Percentiles rank a stretch among this genome's conserved stretches.
phyloP scores from a whole-genome alignment of 2,888 invertebrate genomes.

The Chloroclystis v-ata region DNA sequence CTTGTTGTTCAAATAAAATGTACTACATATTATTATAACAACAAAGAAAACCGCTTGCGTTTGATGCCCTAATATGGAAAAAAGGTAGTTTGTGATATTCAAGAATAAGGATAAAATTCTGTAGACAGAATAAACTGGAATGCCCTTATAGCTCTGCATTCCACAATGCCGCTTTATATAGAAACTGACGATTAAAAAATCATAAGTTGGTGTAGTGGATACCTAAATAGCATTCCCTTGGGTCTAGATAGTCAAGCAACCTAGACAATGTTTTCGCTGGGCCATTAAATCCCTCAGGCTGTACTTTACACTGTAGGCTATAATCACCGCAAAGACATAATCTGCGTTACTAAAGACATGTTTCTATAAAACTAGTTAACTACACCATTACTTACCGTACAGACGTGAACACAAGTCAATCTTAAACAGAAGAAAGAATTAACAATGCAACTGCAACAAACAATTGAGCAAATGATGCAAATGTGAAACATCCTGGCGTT shows the following conservation, averaged over 20 bases:
- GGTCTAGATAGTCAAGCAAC: background rate
- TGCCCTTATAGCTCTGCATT: conserved; percentile 1
- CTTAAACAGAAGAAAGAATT: too few species aligned
- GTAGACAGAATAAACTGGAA: background rate
- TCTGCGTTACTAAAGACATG: conserved; percentile 18
- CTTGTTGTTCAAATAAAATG: background rate
- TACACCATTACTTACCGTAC: conserved; percentile 34
- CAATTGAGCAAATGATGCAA: too few species aligned
- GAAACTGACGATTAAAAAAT: background rate
- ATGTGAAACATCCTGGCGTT: too few species aligned
- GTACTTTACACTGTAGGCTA: background rate
- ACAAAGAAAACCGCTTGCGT: conserved; percentile 1
- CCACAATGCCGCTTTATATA: background rate
- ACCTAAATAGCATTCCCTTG: background rate
- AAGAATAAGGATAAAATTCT: conserved; percentile 1
- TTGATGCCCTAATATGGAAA: conserved; percentile 9
- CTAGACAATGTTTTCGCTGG: background rate
- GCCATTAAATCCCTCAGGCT: background rate
- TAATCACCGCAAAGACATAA: conserved; percentile 5
- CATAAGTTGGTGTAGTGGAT: background rate
- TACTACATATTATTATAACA: background rate
- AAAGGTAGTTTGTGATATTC: conserved; percentile 1
- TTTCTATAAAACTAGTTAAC: conserved; percentile 39
- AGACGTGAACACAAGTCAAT: conserved; percentile 1
- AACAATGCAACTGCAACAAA: too few species aligned